Percentiles rank a stretch among this genome's conserved stretches.
Evolutionary conservation across 1,140 invertebrate species (phyloP).

Genomic region (Macrobrachium nipponense): DNA sequence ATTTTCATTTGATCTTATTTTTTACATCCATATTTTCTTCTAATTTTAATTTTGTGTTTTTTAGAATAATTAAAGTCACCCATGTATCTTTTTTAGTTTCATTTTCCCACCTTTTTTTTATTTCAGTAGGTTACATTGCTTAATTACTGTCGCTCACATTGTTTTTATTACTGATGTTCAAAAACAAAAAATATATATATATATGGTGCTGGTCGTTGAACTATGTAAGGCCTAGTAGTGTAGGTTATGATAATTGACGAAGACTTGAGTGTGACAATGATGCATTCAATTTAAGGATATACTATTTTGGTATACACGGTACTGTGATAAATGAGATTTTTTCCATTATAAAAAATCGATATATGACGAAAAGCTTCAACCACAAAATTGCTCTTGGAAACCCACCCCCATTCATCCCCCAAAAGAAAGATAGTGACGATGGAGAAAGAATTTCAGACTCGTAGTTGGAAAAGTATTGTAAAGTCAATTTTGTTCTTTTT

Average conservation of each 20-base stretch:
- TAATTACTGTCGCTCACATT: neutral
- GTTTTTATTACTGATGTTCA: neutral
- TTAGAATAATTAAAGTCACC: conserved; percentile 63
- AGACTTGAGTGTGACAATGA: conserved; percentile 25
- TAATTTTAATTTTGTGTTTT: conserved; percentile 59
- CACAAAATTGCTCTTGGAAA: conserved; percentile 54
- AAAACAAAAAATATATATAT: conserved; percentile 6
- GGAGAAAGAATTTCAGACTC: conserved; percentile 34
- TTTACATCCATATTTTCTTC: conserved; percentile 36
- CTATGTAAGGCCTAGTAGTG: conserved; percentile 51
- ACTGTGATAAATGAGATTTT: conserved; percentile 55
- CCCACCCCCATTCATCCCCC: conserved; percentile 11
- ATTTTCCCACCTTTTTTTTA: conserved; percentile 25
- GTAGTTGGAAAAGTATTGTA: conserved; percentile 15
- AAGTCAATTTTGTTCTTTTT: conserved; percentile 36
- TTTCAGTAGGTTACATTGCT: conserved; percentile 3
- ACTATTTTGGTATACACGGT: conserved; percentile 59
- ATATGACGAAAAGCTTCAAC: conserved; percentile 30
- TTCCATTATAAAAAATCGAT: conserved; percentile 38
- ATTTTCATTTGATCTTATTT: conserved; percentile 25
- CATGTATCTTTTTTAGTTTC: conserved; percentile 55
- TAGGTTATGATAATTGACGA: conserved; percentile 9
- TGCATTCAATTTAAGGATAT: conserved; percentile 37
- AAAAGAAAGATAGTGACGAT: neutral
- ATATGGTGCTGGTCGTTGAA: conserved; percentile 54